Evolutionary conservation across 2,113 vertebrate genomes (phyloP).

Genomic region (Aegithalos caudatus): DNA sequence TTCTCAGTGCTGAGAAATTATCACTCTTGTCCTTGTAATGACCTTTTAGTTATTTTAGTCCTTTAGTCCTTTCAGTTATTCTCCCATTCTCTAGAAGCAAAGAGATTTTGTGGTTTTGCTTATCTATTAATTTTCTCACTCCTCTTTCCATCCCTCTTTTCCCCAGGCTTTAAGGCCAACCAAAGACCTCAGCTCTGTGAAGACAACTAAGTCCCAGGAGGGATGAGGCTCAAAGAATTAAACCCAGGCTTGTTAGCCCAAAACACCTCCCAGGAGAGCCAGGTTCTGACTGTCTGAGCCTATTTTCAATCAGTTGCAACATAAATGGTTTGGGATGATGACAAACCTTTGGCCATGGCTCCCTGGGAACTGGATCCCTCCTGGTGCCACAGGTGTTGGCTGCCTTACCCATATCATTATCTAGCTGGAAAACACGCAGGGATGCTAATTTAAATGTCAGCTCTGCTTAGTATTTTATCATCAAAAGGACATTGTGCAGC

Average conservation of each 20-base stretch:
- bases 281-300: not conserved
- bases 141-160: not conserved
- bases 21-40: not conserved
- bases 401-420: conserved; percentile 31
- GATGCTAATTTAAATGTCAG: conserved; percentile 61
- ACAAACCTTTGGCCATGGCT: not conserved
- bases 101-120: not conserved
- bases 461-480: conserved; percentile 23
- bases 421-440: conserved; percentile 7
- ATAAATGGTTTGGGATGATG: conserved; percentile 5
- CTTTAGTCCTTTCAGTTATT: not conserved
- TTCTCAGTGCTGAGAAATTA: not conserved
- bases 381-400: conserved; percentile 12
- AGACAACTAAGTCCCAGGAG: not conserved
- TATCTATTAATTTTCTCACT: not conserved
- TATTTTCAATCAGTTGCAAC: not conserved
- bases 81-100: not conserved
- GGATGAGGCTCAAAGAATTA: not conserved
- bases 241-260: not conserved
- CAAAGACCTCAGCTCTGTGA: not conserved
- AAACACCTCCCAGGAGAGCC: not conserved
- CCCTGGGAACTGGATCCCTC: not conserved
- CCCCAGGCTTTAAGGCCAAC: not conserved
- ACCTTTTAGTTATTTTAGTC: not conserved
- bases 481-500: conserved; percentile 10